Conservation (phyloP, 2,888 invertebrate species). For the Eupithecia dodoneata region DNA sequence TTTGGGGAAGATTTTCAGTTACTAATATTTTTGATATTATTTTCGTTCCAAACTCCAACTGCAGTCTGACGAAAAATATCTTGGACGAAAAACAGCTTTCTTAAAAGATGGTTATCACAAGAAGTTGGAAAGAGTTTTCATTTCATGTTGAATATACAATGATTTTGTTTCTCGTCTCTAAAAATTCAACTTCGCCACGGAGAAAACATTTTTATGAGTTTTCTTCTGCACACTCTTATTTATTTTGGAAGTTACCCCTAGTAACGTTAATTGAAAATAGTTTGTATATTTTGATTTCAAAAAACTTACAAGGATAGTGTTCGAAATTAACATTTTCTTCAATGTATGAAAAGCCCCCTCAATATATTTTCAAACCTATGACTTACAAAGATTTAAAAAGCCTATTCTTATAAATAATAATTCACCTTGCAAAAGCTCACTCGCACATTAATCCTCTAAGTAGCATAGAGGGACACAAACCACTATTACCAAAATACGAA, state of each 20-base stretch:
- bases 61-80: too few relatives aligned
- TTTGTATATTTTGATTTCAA: neutral
- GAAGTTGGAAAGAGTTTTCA: neutral
- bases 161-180: too few relatives aligned
- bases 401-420: neutral
- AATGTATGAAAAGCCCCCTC: too few relatives aligned
- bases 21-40: too few relatives aligned
- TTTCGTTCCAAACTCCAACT: too few relatives aligned
- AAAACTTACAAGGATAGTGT: too few relatives aligned
- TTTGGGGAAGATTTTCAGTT: neutral
- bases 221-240: neutral
- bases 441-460: conserved; percentile 24
- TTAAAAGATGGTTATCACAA: neutral
- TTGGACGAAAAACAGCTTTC: too few relatives aligned
- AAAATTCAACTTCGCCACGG: too few relatives aligned
- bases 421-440: conserved; percentile 22
- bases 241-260: too few relatives aligned
- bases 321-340: too few relatives aligned
- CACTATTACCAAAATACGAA: conserved; percentile 5
- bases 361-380: too few relatives aligned
- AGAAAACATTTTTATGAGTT: neutral
- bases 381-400: neutral
- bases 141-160: neutral
- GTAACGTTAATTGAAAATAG: too few relatives aligned
- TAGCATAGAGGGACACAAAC: conserved; percentile 21